Evolutionary conservation across 2,888 invertebrate species (phyloP).

Genomic region (Tetragnatha montana): DNA sequence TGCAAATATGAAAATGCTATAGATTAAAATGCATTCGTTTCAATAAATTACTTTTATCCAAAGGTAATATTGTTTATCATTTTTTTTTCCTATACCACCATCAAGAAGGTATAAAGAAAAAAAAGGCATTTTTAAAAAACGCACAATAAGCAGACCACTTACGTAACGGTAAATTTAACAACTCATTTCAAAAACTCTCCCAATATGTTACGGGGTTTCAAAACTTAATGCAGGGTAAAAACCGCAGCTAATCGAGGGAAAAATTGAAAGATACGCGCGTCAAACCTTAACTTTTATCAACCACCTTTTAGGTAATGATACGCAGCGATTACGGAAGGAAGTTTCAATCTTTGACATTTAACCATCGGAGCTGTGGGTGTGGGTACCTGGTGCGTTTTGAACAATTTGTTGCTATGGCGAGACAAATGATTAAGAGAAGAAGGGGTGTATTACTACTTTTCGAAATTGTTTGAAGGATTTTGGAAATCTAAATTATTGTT

Average conservation of each 20-base stretch:
- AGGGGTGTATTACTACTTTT: background rate
- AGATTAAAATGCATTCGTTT: no score
- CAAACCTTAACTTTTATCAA: background rate
- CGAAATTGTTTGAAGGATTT: background rate
- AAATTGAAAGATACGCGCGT: slow-evolving; percentile 18
- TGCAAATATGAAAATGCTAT: no score
- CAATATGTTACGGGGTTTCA: background rate
- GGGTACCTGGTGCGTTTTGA: slow-evolving; percentile 1
- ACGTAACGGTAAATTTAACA: background rate
- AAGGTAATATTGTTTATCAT: no score
- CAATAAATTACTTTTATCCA: no score
- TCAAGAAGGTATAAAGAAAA: background rate
- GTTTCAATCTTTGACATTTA: slow-evolving; percentile 8
- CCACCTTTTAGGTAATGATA: background rate
- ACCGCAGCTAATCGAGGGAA: background rate
- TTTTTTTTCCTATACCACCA: no score
- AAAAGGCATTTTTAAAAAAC: background rate
- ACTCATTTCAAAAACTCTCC: background rate
- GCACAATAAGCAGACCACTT: background rate
- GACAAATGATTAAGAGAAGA: slow-evolving; percentile 10
- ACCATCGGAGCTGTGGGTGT: slow-evolving; percentile 23
- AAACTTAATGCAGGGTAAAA: background rate
- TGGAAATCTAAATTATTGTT: background rate
- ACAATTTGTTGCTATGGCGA: slow-evolving; percentile 42
- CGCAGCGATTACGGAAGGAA: background rate